Conservation (phyloP, 2,888 invertebrate species). For the Cosmorhoe ocellata region DNA sequence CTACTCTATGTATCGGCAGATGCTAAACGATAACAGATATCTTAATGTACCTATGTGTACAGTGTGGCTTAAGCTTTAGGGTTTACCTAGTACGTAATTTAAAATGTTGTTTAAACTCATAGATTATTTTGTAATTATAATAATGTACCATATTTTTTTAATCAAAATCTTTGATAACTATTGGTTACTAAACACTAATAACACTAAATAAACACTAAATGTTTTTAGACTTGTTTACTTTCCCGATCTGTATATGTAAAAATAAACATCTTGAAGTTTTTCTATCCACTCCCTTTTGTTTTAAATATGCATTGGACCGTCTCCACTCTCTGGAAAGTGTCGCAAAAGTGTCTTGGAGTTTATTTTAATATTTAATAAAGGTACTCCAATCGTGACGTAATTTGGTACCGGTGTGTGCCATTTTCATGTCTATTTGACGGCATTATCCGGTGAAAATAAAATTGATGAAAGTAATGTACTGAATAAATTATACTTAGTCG, state of each 20-base stretch:
- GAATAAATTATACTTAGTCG: too few species aligned
- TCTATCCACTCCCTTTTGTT: slow-evolving; percentile 48
- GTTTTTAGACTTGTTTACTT: not conserved
- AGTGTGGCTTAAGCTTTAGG: too few species aligned
- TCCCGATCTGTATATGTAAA: slow-evolving; percentile 6
- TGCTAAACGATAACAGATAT: too few species aligned
- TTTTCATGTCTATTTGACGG: not conserved
- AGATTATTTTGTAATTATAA: too few species aligned
- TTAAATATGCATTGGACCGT: slow-evolving; percentile 72
- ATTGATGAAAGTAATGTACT: not conserved
- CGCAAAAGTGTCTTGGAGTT: slow-evolving; percentile 64
- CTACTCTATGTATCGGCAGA: too few species aligned
- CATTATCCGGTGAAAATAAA: not conserved
- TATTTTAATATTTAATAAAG: slow-evolving; percentile 74
- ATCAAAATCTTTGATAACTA: too few species aligned
- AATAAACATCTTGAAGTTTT: slow-evolving; percentile 19
- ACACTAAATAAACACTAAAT: too few species aligned
- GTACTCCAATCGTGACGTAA: slow-evolving; percentile 62
- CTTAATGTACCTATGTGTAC: too few species aligned
- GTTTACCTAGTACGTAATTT: too few species aligned
- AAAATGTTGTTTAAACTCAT: too few species aligned
- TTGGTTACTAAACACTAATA: too few species aligned
- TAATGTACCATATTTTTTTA: too few species aligned
- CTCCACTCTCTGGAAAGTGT: slow-evolving; percentile 60
- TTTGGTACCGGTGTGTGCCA: slow-evolving; percentile 39